A percentile compares a stretch with the other conserved stretches of the same genome.
Evolutionary conservation across 2,113 vertebrate genomes (phyloP).

Genomic region (Tragelaphus imberbis): DNA sequence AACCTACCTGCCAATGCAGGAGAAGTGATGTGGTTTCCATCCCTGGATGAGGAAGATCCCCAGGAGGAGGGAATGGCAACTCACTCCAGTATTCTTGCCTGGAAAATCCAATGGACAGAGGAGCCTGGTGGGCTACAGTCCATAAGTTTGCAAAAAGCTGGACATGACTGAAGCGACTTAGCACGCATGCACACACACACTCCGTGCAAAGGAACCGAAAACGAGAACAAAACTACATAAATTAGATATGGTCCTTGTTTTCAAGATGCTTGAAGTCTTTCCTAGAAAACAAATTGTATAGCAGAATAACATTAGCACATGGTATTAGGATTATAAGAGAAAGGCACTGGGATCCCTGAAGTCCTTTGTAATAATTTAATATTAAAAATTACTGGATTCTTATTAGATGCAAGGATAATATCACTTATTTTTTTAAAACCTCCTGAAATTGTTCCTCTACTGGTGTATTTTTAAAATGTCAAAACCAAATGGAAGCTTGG

Average conservation of each 20-base stretch:
- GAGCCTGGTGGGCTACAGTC: background rate
- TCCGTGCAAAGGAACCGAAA: background rate
- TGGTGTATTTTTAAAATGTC: background rate
- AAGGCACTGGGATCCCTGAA: background rate
- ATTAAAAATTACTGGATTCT: background rate
- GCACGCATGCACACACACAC: fast-evolving
- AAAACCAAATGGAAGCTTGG: background rate
- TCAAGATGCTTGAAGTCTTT: background rate
- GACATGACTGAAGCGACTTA: background rate
- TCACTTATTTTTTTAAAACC: background rate
- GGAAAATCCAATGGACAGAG: background rate
- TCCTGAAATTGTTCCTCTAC: background rate
- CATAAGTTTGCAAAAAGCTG: background rate
- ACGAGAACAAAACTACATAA: background rate
- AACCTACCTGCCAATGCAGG: background rate
- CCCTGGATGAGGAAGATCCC: background rate
- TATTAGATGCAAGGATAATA: background rate
- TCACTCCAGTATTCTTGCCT: background rate
- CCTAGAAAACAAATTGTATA: background rate
- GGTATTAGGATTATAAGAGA: background rate
- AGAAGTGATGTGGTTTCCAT: background rate
- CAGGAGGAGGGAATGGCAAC: background rate
- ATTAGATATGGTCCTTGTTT: background rate
- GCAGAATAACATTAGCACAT: background rate
- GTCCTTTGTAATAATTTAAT: slow-evolving; percentile 14